Percentiles rank a stretch among this genome's conserved stretches.
These are phyloP conservation scores for Platynereis dumerilii DNA, from an alignment of 2,888 invertebrate genomes.

Conservation along the genomic window DNA sequence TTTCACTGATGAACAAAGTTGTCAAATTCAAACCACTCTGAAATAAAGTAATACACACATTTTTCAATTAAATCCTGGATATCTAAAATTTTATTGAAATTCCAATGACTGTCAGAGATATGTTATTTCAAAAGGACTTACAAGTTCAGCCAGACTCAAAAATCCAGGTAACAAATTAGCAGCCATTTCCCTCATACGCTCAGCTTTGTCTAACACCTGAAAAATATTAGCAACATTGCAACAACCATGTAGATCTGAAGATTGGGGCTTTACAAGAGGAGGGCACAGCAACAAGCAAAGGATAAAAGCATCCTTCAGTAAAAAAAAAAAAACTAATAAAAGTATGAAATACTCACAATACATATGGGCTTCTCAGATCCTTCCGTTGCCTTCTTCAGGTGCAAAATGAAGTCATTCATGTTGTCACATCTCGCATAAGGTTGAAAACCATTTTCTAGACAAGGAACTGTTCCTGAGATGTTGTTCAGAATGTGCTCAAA, in stretches of 20 bases:
- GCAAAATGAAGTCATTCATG: slow-evolving; percentile 59
- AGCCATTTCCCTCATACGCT: slow-evolving; percentile 78
- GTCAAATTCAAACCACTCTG: slow-evolving; percentile 74
- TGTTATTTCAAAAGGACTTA: slow-evolving; percentile 35
- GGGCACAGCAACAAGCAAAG: too few relatives aligned
- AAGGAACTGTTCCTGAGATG: slow-evolving; percentile 61
- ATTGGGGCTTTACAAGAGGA: too few relatives aligned
- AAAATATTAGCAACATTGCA: slow-evolving; percentile 26
- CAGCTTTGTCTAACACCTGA: slow-evolving; percentile 79
- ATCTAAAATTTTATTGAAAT: too few relatives aligned
- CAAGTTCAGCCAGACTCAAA: slow-evolving; percentile 76
- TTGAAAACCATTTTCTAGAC: slow-evolving; percentile 36
- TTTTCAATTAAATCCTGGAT: too few relatives aligned
- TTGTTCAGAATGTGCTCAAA: slow-evolving; percentile 77
- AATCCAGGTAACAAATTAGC: slow-evolving; percentile 76
- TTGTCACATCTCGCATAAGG: slow-evolving; percentile 54
- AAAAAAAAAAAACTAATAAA: too few relatives aligned
- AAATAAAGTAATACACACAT: too few relatives aligned
- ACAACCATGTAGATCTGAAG: too few relatives aligned
- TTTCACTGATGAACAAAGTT: slow-evolving; percentile 78
- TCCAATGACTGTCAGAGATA: too few relatives aligned
- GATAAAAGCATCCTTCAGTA: too few relatives aligned
- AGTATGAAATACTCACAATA: slow-evolving; percentile 45
- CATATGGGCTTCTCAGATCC: slow-evolving; percentile 44
- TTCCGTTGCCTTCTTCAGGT: slow-evolving; percentile 40